A percentile compares a stretch with the other conserved stretches of the same genome.
Conservation (phyloP, 2,113 vertebrate genomes). For the Puma concolor region DNA sequence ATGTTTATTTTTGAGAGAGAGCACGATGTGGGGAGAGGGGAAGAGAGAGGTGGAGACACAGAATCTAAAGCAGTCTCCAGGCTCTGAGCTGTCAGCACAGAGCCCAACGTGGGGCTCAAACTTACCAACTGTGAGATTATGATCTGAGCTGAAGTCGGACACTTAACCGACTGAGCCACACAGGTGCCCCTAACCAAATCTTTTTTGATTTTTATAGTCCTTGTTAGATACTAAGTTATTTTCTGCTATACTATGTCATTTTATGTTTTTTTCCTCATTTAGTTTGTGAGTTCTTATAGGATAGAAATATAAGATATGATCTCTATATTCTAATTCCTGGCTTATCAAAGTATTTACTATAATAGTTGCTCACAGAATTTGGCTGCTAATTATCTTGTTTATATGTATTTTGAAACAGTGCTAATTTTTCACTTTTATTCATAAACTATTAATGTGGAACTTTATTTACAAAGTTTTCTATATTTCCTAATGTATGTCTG, state of each 20-base stretch:
- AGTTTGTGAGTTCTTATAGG: slow-evolving; percentile 2
- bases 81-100: too few relatives aligned
- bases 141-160: too few relatives aligned
- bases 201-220: neutral
- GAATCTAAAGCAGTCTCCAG: too few relatives aligned
- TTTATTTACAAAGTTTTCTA: neutral
- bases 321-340: neutral
- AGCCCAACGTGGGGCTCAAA: too few relatives aligned
- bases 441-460: neutral
- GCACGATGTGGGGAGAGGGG: too few relatives aligned
- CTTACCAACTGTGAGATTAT: too few relatives aligned
- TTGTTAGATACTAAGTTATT: slow-evolving; percentile 21
- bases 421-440: neutral
- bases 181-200: neutral
- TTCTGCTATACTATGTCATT: neutral
- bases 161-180: too few relatives aligned
- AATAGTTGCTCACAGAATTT: neutral
- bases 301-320: too few relatives aligned
- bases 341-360: neutral
- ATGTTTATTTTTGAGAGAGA: too few relatives aligned
- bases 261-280: slow-evolving; percentile 4
- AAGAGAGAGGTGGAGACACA: too few relatives aligned
- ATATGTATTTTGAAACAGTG: neutral
- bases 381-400: neutral
- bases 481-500: neutral